Conservation (phyloP, 2,888 invertebrate species). For the Andrena dorsata region DNA sequence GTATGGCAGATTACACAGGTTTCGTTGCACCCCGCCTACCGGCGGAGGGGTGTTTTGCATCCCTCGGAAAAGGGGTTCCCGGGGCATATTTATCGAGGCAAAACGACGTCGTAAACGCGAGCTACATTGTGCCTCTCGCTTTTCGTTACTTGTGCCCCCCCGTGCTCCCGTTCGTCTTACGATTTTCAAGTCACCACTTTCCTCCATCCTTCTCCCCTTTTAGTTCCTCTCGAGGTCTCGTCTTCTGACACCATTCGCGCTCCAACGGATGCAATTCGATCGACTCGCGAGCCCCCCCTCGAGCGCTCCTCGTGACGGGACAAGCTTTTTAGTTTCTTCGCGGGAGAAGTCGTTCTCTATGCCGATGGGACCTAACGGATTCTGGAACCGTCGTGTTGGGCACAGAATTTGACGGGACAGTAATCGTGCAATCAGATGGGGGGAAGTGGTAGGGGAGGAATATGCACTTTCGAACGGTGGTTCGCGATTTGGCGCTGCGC, state of each 20-base stretch:
- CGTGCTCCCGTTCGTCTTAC: conserved; percentile 9
- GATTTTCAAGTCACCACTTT: conserved; percentile 1
- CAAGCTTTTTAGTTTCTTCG: conserved; percentile 58
- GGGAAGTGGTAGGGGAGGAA: conserved; percentile 1
- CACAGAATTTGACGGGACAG: conserved; percentile 40
- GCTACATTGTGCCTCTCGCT: conserved; percentile 58
- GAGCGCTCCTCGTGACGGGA: conserved; percentile 48
- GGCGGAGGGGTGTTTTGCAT: conserved; percentile 74
- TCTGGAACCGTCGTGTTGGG: conserved; percentile 13
- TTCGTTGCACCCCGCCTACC: conserved; percentile 79
- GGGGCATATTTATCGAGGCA: conserved; percentile 76
- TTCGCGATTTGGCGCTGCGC: background rate
- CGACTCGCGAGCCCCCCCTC: conserved; percentile 59
- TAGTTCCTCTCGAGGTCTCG: background rate
- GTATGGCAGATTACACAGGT: conserved; percentile 81
- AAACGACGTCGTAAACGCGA: conserved; percentile 72
- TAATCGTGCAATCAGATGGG: conserved; percentile 33
- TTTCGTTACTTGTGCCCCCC: conserved; percentile 26
- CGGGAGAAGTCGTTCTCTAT: conserved; percentile 49
- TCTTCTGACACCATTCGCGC: conserved; percentile 35
- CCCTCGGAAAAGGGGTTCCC: conserved; percentile 63
- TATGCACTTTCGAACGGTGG: background rate
- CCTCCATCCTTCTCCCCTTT: conserved; percentile 8
- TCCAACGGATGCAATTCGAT: conserved; percentile 71
- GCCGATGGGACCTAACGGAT: conserved; percentile 35